phyloP scores from a whole-genome alignment of 2,888 invertebrate species.

The Thymelicus lineola region DNA sequence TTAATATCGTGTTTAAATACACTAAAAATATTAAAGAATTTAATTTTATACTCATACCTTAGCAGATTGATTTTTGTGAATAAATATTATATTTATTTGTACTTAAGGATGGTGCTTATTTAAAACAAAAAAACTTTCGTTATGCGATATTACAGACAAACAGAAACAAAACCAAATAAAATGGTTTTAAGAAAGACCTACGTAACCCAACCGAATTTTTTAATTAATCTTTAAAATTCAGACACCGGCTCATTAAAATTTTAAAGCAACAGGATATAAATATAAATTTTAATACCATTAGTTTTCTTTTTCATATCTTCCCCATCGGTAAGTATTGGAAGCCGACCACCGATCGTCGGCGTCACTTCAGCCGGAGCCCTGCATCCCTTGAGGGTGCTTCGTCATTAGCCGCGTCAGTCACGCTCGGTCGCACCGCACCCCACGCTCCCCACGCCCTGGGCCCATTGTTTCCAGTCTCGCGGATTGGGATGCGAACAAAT shows the following conservation, averaged over 20 bases:
- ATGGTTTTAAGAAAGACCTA: too few relatives aligned
- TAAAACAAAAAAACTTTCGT: too few relatives aligned
- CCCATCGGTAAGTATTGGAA: conserved; percentile 7
- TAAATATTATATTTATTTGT: too few relatives aligned
- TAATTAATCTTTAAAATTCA: too few relatives aligned
- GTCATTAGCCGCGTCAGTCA: conserved; percentile 31
- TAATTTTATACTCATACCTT: not conserved
- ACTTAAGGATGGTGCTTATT: too few relatives aligned
- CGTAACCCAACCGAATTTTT: too few relatives aligned
- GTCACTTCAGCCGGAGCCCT: conserved; percentile 3
- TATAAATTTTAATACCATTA: too few relatives aligned
- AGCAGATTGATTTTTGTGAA: too few relatives aligned
- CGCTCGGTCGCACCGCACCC: conserved; percentile 23
- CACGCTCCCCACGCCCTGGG: not conserved
- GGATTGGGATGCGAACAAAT: conserved; percentile 3
- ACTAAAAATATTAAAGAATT: not conserved
- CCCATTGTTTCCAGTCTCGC: conserved; percentile 28
- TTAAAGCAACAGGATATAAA: too few relatives aligned
- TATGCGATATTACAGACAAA: too few relatives aligned
- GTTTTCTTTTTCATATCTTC: not conserved
- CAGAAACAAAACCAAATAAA: too few relatives aligned
- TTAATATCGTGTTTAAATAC: conserved; percentile 22
- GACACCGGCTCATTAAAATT: too few relatives aligned
- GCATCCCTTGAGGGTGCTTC: conserved; percentile 15
- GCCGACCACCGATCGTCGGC: not conserved